phyloP scores from a whole-genome alignment of 2,797 vertebrate species.

The Pseudocheirus occidentalis region DNA sequence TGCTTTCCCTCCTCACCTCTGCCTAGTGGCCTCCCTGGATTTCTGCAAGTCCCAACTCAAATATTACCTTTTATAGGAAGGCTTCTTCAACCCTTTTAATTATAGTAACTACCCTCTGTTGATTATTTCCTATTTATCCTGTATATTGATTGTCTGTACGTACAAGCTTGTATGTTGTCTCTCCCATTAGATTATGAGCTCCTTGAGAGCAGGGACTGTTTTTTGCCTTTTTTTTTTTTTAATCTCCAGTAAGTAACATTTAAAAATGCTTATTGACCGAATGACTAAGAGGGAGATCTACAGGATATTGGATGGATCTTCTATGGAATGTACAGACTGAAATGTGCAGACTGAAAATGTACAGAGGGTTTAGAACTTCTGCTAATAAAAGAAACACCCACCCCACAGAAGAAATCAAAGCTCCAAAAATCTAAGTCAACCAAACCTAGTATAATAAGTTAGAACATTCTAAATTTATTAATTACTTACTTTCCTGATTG shows the following conservation, averaged over 20 bases:
- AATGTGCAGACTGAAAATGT: not conserved
- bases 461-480: slow-evolving; percentile 27
- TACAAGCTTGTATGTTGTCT: not conserved
- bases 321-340: not conserved
- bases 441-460: slow-evolving; percentile 1
- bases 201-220: not conserved
- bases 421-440: not conserved
- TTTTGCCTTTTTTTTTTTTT: too few species aligned
- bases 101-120: not conserved
- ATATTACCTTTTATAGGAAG: not conserved
- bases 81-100: not conserved
- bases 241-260: not conserved
- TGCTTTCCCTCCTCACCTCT: not conserved
- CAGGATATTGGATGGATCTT: not conserved
- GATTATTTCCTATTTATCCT: not conserved
- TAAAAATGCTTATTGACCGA: not conserved
- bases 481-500: slow-evolving; percentile 83
- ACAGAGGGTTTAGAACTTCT: not conserved
- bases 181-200: not conserved
- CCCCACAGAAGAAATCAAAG: not conserved
- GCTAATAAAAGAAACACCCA: not conserved
- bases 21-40: not conserved
- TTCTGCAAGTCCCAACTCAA: not conserved
- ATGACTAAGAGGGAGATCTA: not conserved
- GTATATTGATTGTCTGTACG: not conserved